Percentiles rank a stretch among this genome's conserved stretches.
These are phyloP conservation scores for Geotrypetes seraphini DNA, from an alignment of 2,797 vertebrate species.

Conservation along the genomic window DNA sequence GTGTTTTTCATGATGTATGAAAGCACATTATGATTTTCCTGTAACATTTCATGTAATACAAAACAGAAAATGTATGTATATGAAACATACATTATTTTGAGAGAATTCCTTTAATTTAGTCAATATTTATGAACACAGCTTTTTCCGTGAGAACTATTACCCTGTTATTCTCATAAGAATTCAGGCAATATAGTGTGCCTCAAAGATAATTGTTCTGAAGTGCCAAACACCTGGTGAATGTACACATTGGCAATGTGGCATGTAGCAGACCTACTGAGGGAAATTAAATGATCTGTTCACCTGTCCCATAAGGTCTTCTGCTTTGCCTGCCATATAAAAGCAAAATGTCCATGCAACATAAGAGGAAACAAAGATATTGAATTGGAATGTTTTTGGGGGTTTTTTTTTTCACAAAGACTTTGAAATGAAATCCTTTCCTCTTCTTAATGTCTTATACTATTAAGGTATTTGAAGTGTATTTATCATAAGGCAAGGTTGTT, in stretches of 20 bases:
- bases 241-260: conserved; percentile 9
- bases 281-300: conserved; percentile 32
- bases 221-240: conserved; percentile 17
- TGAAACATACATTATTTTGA: conserved; percentile 37
- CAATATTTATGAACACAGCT: conserved; percentile 29
- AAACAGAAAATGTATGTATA: conserved; percentile 39
- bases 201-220: conserved; percentile 6
- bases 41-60: conserved; percentile 41
- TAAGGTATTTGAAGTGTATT: conserved; percentile 27
- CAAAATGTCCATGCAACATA: conserved; percentile 29
- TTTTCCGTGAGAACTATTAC: conserved; percentile 24
- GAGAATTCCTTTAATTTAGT: conserved; percentile 38
- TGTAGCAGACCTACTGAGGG: conserved; percentile 19
- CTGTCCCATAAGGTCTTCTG: conserved; percentile 41
- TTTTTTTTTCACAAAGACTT: conserved; percentile 11
- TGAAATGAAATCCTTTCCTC: conserved; percentile 28
- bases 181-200: conserved; percentile 1
- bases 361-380: conserved; percentile 32
- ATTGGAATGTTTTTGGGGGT: too few relatives aligned
- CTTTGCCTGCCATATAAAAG: conserved; percentile 33
- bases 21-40: conserved; percentile 40
- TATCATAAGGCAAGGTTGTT: conserved; percentile 25
- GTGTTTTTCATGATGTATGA: conserved; percentile 33
- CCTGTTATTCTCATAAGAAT: conserved; percentile 16
- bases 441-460: conserved; percentile 20